phyloP scores from a whole-genome alignment of 2,888 invertebrate genomes.

The Agrotis exclamationis region DNA sequence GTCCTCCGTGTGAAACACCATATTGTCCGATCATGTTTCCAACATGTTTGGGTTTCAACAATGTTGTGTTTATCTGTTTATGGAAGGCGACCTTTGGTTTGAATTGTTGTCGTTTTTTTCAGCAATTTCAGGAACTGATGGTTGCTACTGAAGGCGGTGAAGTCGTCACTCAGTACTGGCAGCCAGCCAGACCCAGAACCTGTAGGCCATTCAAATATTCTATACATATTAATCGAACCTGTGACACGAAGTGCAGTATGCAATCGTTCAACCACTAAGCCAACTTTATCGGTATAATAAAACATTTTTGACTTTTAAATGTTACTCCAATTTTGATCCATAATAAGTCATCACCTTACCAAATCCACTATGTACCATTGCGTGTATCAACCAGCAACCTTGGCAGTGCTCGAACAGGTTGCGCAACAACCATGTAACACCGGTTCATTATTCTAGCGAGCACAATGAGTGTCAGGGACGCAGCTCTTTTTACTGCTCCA shows the following conservation, averaged over 20 bases:
- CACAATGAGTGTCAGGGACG: conserved; percentile 30
- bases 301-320: too few relatives aligned
- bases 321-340: not conserved
- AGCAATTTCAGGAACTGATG: too few relatives aligned
- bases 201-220: too few relatives aligned
- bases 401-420: conserved; percentile 23
- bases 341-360: not conserved
- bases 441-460: conserved; percentile 15
- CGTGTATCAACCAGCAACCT: conserved; percentile 8
- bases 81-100: conserved; percentile 11
- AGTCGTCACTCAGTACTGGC: too few relatives aligned
- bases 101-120: not conserved
- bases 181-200: too few relatives aligned
- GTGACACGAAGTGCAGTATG: too few relatives aligned
- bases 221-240: too few relatives aligned
- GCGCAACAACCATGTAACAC: not conserved
- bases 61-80: conserved; percentile 6
- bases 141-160: too few relatives aligned
- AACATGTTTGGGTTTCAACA: conserved; percentile 12
- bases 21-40: conserved; percentile 46
- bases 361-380: not conserved
- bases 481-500: conserved; percentile 1
- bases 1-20: conserved; percentile 37
- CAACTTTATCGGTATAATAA: too few relatives aligned
- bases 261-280: too few relatives aligned